Percentiles rank a stretch among this genome's conserved stretches.
These are phyloP conservation scores for Rafetus swinhoei DNA, from an alignment of 2,113 vertebrate species.

Conservation along the genomic window DNA sequence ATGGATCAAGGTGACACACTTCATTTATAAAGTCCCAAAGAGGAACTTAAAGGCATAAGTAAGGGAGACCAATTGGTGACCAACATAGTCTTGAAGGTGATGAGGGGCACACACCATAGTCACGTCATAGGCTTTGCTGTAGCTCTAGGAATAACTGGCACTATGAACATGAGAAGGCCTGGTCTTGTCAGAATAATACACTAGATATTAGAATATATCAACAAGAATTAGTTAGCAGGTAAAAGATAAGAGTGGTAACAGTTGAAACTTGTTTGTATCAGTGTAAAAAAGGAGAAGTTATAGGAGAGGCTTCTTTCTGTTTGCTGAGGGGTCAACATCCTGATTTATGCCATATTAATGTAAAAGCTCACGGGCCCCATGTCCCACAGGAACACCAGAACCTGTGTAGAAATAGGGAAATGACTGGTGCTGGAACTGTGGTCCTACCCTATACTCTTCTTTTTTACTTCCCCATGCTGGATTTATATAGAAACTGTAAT, in stretches of 20 bases:
- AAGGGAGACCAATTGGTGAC: not conserved
- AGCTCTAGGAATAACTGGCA: not conserved
- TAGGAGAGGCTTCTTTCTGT: not conserved
- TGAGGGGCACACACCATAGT: not conserved
- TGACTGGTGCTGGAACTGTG: too few species aligned
- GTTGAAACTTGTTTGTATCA: not conserved
- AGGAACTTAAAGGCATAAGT: not conserved
- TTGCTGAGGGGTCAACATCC: not conserved
- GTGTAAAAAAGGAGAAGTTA: not conserved
- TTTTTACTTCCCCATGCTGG: too few species aligned
- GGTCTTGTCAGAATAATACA: not conserved
- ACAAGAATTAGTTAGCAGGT: not conserved
- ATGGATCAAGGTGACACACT: not conserved
- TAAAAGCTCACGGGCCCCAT: too few species aligned
- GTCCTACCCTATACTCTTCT: too few species aligned
- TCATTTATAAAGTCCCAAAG: not conserved
- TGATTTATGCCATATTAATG: not conserved
- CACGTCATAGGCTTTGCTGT: not conserved
- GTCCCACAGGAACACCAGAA: too few species aligned
- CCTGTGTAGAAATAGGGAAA: too few species aligned
- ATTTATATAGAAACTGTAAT: too few species aligned
- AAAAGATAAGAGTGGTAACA: not conserved
- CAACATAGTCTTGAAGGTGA: not conserved
- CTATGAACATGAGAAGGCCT: not conserved
- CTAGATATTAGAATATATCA: not conserved